Percentiles rank a stretch among this genome's conserved stretches.
These are phyloP conservation scores for Muscicapa comitata DNA, from an alignment of 2,797 vertebrate genomes.

Conservation along the genomic window DNA sequence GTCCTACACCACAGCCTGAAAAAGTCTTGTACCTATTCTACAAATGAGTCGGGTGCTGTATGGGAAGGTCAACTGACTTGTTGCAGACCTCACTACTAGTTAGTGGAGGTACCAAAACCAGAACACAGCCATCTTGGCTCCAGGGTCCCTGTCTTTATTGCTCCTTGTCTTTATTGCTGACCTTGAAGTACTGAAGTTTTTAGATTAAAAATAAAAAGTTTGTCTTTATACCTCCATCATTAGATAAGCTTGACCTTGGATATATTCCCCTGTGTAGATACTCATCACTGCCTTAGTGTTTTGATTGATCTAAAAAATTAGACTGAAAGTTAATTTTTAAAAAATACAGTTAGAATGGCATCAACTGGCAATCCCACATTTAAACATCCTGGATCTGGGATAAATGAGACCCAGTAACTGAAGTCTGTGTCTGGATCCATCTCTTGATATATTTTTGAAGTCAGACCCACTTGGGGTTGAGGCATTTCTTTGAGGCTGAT, in stretches of 20 bases:
- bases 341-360: background rate
- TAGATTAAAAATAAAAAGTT: background rate
- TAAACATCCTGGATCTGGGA: background rate
- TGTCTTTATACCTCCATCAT: background rate
- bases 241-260: background rate
- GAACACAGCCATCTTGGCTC: background rate
- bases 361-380: background rate
- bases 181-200: background rate
- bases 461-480: background rate
- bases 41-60: background rate
- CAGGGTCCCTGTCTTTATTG: background rate
- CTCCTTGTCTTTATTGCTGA: background rate
- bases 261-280: background rate
- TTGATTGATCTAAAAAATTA: background rate
- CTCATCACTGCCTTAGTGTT: background rate
- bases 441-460: background rate
- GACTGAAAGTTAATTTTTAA: background rate
- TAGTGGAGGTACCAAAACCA: background rate
- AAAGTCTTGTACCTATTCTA: conserved; percentile 10
- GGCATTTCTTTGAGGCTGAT: background rate
- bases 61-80: conserved; percentile 49
- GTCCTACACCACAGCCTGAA: conserved; percentile 12
- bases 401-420: background rate
- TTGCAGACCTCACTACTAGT: background rate
- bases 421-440: background rate